Evolutionary conservation across 2,113 vertebrate genomes (phyloP), one percentile per base, ranked within the genome.

Genomic region (Penelope pileata): DNA sequence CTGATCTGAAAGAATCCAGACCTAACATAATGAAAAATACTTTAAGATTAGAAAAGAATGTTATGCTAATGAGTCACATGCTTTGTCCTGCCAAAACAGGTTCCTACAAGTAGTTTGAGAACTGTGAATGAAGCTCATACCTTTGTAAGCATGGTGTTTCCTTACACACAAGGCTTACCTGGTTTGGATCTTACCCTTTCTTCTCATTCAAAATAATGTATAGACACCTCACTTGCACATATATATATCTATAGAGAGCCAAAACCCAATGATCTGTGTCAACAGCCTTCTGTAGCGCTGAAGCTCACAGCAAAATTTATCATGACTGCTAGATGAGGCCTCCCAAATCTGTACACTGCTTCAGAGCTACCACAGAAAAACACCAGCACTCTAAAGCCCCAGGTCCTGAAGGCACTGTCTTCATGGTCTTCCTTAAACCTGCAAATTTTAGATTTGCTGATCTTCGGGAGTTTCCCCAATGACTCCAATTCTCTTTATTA

Each of bases 241-340:
- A 36, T 2, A 36, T 2, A 5, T 7, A 43, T 2, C 15, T 14
- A 22, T 6, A 12, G 40, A 60, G 6, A 26, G 2, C 7, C 66
- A 54, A 85, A 76, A 17, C 6, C 7, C 32, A 75, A 38, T 0
- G 10, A 63, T 27, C 5, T 42, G 24, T 1, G 4, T 11, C 5
- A 70, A 17, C 9, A 82, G 64, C n/a, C 16, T 75, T 82, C 59
- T 54, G 51, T 34, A 63, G 21, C 15, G 29, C 40, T 10, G 10
- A 16, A 43, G 9, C 29, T 26, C 11, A 63, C 0, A 58, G 6
- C 5, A 77, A 47, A 80, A n/a, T 4, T 40, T 23, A 27, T 27
- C 5, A 38, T 26, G 21, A 50, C 36, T 67, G 58, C 45, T 38
- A 50, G n/a, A 40, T 6, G 8, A 83, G 22, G 38, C 19, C 8